A percentile compares a stretch with the other conserved stretches of the same genome.
phyloP scores from a whole-genome alignment of 2,113 vertebrate species.

The Montifringilla adamsi region DNA sequence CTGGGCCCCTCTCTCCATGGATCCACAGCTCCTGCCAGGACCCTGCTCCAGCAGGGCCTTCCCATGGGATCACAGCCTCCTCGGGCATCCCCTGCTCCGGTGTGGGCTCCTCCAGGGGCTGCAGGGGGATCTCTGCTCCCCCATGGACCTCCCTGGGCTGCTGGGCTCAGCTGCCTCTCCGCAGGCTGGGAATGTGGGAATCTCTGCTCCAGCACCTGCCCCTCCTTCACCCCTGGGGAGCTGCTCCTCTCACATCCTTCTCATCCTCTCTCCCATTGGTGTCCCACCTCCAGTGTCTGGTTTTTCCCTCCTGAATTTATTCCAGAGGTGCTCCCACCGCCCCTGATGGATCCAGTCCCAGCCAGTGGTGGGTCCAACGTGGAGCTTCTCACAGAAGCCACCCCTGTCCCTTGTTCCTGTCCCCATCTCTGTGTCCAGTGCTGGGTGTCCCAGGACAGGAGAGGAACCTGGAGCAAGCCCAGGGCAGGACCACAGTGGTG shows the following conservation, averaged over 20 bases:
- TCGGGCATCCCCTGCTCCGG: background rate
- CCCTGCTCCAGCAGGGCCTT: background rate
- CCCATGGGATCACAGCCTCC: background rate
- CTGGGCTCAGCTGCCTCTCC: background rate
- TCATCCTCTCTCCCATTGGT: background rate
- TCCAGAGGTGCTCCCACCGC: background rate
- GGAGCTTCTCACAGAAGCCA: background rate
- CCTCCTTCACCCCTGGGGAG: background rate
- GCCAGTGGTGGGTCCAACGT: too few species aligned
- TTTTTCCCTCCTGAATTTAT: background rate
- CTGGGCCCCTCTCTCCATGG: background rate
- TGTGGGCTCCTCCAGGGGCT: background rate
- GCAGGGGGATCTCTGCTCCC: background rate
- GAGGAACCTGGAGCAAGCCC: background rate
- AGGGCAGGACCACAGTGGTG: background rate
- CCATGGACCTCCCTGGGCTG: background rate
- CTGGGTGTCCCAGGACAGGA: background rate
- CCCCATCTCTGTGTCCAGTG: background rate
- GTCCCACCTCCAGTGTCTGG: background rate
- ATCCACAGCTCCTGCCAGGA: background rate
- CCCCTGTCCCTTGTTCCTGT: background rate
- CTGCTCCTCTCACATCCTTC: background rate
- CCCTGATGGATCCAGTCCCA: background rate
- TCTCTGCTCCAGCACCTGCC: background rate
- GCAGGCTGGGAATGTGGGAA: background rate